phyloP scores from a whole-genome alignment of 2,797 vertebrate genomes.

The Chaetodon trifasciatus region DNA sequence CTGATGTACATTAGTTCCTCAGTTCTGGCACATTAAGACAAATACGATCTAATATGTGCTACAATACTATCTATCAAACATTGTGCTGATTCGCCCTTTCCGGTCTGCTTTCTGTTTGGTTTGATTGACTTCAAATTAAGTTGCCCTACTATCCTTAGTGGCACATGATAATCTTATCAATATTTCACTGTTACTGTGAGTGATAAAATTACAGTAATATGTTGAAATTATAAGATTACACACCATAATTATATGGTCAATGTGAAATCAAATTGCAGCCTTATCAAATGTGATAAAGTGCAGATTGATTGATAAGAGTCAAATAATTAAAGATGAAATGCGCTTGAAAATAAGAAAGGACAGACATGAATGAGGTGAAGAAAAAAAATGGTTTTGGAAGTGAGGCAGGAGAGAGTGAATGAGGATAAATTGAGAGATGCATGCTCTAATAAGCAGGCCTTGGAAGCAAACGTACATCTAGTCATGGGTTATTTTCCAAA shows the following conservation, averaged over 20 bases:
- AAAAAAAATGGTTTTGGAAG: not conserved
- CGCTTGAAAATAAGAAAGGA: not conserved
- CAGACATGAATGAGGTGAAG: not conserved
- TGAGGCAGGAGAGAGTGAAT: not conserved
- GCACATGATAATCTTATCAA: not conserved
- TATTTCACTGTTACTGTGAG: not conserved
- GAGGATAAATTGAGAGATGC: slow-evolving; percentile 27
- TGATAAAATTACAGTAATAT: not conserved
- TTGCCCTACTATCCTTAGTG: not conserved
- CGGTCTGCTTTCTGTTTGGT: not conserved
- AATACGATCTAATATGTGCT: not conserved
- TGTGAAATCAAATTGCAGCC: not conserved
- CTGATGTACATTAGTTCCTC: not conserved
- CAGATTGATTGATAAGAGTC: not conserved
- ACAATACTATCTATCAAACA: not conserved
- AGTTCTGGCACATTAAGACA: not conserved
- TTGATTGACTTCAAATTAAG: not conserved
- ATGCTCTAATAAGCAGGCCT: slow-evolving; percentile 43
- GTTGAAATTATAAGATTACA: not conserved
- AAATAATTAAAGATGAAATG: not conserved
- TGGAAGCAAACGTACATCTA: slow-evolving; percentile 18
- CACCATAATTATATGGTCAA: not conserved
- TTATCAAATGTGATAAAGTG: not conserved
- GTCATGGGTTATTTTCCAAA: slow-evolving; percentile 36
- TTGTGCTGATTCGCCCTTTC: not conserved